A percentile compares a stretch with the other conserved stretches of the same genome.
phyloP scores from a whole-genome alignment of 1,140 invertebrate genomes.

The Panagrolaimus sp. region DNA sequence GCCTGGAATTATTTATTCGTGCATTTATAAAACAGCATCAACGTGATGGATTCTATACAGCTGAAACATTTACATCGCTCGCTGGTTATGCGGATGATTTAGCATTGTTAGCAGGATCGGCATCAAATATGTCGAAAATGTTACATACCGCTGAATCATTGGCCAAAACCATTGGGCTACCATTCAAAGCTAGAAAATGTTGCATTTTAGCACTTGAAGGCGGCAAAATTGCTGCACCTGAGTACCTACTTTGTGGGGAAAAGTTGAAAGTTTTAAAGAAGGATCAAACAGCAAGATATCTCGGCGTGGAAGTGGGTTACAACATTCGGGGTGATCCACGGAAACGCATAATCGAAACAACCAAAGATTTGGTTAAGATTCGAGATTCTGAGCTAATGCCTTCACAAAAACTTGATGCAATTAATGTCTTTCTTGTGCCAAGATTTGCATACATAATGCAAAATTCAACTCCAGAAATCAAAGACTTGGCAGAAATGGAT shows the following conservation, averaged over 20 bases:
- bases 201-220: background rate
- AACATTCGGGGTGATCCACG: background rate
- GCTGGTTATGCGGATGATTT: conserved; percentile 3
- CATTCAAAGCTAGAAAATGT: background rate
- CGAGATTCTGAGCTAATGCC: background rate
- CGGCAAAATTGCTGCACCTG: background rate
- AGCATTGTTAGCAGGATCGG: background rate
- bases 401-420: background rate
- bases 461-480: background rate
- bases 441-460: background rate
- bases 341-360: no score
- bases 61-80: background rate
- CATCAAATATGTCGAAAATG: background rate
- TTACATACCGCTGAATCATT: background rate
- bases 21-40: background rate
- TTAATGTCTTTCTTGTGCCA: background rate
- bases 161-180: background rate
- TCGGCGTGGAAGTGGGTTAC: background rate
- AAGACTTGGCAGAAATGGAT: background rate
- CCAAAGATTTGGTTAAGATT: conserved; percentile 1
- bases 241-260: background rate
- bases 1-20: background rate
- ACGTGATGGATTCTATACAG: background rate
- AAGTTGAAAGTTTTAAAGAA: background rate
- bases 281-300: background rate